Percentiles rank a stretch among this genome's conserved stretches.
These are phyloP conservation scores for Coregonus suidteri DNA, from an alignment of 2,797 vertebrate species.

Conservation along the genomic window DNA sequence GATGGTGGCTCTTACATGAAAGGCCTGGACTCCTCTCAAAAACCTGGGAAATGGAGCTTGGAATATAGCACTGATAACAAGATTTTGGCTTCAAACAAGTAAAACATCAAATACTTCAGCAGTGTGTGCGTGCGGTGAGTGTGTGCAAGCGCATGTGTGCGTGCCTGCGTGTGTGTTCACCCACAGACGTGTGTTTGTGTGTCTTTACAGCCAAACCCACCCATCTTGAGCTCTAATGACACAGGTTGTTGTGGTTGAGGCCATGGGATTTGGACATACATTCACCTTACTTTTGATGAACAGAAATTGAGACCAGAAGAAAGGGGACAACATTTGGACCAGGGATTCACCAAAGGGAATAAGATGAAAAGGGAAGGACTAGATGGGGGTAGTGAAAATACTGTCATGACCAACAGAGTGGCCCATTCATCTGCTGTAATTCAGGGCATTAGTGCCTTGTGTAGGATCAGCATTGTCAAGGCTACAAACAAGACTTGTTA, in stretches of 20 bases:
- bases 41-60: constrained; percentile 86
- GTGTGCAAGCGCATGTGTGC: constrained; percentile 8
- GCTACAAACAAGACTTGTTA: constrained; percentile 74
- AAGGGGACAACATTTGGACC: constrained; percentile 78
- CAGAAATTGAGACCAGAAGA: constrained; percentile 89
- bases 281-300: constrained; percentile 96
- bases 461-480: constrained; percentile 76
- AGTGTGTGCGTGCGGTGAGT: constrained; percentile 34
- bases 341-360: constrained; percentile 85
- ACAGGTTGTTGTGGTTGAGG: constrained; percentile 72
- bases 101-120: constrained; percentile 88
- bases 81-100: constrained; percentile 87
- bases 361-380: constrained; percentile 92
- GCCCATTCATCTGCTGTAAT: constrained; percentile 84
- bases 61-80: constrained; percentile 88
- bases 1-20: constrained; percentile 84
- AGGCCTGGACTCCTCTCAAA: constrained; percentile 83
- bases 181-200: constrained; percentile 28
- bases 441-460: constrained; percentile 80
- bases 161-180: constrained; percentile 12
- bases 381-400: constrained; percentile 81
- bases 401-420: constrained; percentile 81
- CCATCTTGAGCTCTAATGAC: constrained; percentile 70
- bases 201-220: constrained; percentile 45
- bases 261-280: constrained; percentile 82